A percentile compares a stretch with the other conserved stretches of the same genome.
These are phyloP conservation scores for Medauroidea extradentata DNA, from an alignment of 1,140 invertebrate species.

Conservation along the genomic window DNA sequence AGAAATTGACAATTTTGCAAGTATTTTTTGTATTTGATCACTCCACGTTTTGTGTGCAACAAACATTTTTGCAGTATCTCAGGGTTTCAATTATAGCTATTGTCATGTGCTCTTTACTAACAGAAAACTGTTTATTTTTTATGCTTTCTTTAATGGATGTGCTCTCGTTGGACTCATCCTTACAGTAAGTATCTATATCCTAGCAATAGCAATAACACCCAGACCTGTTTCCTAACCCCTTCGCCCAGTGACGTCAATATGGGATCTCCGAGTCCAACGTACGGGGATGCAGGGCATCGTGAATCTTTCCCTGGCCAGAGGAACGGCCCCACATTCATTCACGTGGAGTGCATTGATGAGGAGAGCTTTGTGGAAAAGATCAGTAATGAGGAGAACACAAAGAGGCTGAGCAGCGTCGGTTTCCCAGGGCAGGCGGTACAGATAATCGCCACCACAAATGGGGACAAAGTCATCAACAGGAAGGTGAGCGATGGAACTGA, in stretches of 20 bases:
- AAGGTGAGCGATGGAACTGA: slow-evolving; percentile 46
- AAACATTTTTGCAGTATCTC: too few species aligned
- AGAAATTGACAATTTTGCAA: too few species aligned
- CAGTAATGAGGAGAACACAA: slow-evolving; percentile 37
- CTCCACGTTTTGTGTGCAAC: too few species aligned
- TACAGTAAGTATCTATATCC: slow-evolving; percentile 45
- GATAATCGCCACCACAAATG: slow-evolving; percentile 41
- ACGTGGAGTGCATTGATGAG: not conserved
- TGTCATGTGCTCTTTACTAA: too few species aligned
- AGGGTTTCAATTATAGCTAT: too few species aligned
- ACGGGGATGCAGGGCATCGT: slow-evolving; percentile 34
- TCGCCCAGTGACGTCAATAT: slow-evolving; percentile 52
- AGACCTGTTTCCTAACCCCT: slow-evolving; percentile 44
- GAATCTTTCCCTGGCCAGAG: slow-evolving; percentile 32
- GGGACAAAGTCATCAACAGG: slow-evolving; percentile 30
- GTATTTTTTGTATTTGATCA: too few species aligned
- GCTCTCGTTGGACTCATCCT: not conserved
- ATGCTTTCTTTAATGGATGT: not conserved
- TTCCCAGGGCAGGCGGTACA: slow-evolving; percentile 52
- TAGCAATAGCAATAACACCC: slow-evolving; percentile 22
- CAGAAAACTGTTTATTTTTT: not conserved
- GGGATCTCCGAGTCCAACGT: slow-evolving; percentile 46
- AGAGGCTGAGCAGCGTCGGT: slow-evolving; percentile 18
- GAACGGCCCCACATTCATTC: slow-evolving; percentile 2
- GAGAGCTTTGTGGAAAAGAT: slow-evolving; percentile 26